Evolutionary conservation across 2,888 invertebrate genomes (phyloP), one percentile per base, ranked within the genome.

Genomic region (Rhingia campestris): DNA sequence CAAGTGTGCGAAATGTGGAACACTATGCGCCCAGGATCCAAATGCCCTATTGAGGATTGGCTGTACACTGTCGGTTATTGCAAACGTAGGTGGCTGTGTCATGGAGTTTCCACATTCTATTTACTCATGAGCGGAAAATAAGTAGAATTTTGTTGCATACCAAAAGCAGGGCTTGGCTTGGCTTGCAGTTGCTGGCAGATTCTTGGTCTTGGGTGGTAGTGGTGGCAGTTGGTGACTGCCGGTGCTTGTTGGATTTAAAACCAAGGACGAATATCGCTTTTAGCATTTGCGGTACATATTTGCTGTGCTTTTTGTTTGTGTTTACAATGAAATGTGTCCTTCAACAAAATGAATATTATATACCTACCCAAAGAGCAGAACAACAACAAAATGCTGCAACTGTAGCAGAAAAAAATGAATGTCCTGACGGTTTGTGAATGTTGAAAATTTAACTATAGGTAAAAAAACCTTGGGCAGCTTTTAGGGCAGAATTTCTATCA

Each of bases 51-150:
- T 5, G 30, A 12, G 7, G 30, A 32, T 32, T 35, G 10, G 33
- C 43, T 45, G 56, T 22, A 30, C 12, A 37, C 53, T 67, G 75
- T 22, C 56, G 51, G 73, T 82, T 69, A 77, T 79, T 69, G 67
- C 79, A 73, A 79, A 74, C 77, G 82, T 82, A 67, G 58, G 82
- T 79, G 79, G 82, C 69, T 74, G 45, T 77, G 69, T 73, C 45
- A 43, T 56, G 56, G 45, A 67, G 53, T 43, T 45, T 39, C 56
- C 30, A 67, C 63, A 73, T 72, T 81, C 76, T 77, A 79, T 82
- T 82, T 82, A 82, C 77, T 82, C 64, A 74, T 69, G 69, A 69
- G 77, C 77, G 63, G 73, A 82, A 82, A 74, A 79, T 79, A 77
- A 82, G 82, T 63, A 64, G 69, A 73, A 67, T 69, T 69, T 73